These are phyloP conservation scores for Chelon labrosus DNA, from an alignment of 2,797 vertebrate genomes.

Conservation along the genomic window DNA sequence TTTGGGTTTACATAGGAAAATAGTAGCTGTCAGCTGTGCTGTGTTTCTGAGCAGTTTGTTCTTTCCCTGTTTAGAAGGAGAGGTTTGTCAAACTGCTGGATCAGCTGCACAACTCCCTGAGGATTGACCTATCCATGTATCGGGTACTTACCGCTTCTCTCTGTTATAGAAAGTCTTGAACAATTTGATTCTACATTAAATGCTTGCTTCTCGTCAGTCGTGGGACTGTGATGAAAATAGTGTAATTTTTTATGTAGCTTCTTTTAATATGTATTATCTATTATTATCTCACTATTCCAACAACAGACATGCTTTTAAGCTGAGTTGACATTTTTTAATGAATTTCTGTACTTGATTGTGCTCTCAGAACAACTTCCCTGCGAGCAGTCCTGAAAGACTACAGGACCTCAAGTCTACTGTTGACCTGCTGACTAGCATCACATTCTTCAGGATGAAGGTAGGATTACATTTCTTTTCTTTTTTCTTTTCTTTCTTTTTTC, in stretches of 20 bases:
- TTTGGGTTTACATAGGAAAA: conserved; percentile 46
- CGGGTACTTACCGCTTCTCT: conserved; percentile 84
- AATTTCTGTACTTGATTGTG: conserved; percentile 25
- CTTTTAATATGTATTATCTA: background rate
- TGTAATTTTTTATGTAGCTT: background rate
- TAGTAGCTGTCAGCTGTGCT: conserved; percentile 16
- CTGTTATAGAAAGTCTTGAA: background rate
- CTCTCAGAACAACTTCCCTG: conserved; percentile 96
- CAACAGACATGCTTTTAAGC: background rate
- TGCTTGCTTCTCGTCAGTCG: conserved; percentile 1
- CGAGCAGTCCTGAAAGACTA: conserved; percentile 96
- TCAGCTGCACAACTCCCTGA: conserved; percentile 96
- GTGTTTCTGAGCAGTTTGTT: conserved; percentile 50
- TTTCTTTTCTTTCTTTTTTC: conserved; percentile 1
- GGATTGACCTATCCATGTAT: conserved; percentile 98
- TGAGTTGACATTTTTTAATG: background rate
- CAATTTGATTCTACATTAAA: conserved; percentile 9
- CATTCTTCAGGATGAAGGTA: conserved; percentile 99
- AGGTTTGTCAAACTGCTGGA: conserved; percentile 97
- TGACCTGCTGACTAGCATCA: conserved; percentile 98
- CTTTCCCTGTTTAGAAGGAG: conserved; percentile 92
- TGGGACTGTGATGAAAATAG: conserved; percentile 2
- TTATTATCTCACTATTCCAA: background rate
- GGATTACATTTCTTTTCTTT: conserved; percentile 1
- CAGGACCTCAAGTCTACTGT: conserved; percentile 99